Conservation (phyloP, 2,113 vertebrate genomes). For the Oreochromis tanganicae region DNA sequence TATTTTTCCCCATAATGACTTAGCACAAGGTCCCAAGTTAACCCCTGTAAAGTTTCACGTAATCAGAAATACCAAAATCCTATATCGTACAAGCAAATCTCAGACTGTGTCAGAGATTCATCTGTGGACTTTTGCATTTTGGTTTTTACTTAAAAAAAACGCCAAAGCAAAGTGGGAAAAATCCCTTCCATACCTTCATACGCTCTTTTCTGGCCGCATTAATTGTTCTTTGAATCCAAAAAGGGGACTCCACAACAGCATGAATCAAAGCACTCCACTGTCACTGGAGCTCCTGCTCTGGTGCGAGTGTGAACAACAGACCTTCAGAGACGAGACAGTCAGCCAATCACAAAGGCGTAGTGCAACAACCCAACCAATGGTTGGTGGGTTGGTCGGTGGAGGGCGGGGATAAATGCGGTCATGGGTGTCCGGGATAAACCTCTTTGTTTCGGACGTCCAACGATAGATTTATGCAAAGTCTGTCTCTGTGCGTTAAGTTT, state of each 20-base stretch:
- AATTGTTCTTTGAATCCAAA: constrained; percentile 28
- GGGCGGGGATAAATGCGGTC: constrained; percentile 21
- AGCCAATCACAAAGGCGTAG: constrained; percentile 42
- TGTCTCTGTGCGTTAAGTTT: neutral
- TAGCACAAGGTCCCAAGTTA: neutral
- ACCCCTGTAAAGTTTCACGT: neutral
- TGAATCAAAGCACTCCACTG: constrained; percentile 49
- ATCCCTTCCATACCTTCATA: constrained; percentile 54
- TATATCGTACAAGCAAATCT: neutral
- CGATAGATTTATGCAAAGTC: neutral
- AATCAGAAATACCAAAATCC: neutral
- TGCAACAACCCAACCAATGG: constrained; percentile 22
- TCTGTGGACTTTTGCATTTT: neutral
- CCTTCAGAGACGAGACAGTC: constrained; percentile 4
- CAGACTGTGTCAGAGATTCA: neutral
- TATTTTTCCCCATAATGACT: neutral
- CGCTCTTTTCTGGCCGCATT: constrained; percentile 17
- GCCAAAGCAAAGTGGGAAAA: neutral
- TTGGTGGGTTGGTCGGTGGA: neutral
- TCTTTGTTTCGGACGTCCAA: constrained; percentile 68
- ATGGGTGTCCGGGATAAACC: constrained; percentile 31
- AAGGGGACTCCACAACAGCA: constrained; percentile 2
- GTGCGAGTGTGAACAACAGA: constrained; percentile 42
- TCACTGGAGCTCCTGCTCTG: constrained; percentile 28
- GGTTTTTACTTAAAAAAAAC: neutral